Percentiles rank a stretch among this genome's conserved stretches.
Evolutionary conservation across 92 coral and sea anemone species (phyloP).

Genomic region (Porites cylindrica): DNA sequence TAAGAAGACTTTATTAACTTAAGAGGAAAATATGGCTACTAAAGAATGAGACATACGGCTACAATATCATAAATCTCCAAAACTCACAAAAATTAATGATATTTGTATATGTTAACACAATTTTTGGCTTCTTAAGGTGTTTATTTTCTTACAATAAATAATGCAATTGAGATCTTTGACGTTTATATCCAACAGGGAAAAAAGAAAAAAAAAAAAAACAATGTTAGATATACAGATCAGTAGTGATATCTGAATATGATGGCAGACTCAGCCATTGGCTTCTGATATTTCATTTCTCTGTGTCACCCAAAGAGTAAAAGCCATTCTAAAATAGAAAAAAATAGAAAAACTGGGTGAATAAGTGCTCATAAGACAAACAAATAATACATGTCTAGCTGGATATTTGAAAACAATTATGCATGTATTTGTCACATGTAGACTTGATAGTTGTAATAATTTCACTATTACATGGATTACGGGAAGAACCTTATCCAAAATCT

Average conservation of each 20-base stretch:
- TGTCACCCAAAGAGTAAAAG: slow-evolving; percentile 41
- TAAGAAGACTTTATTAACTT: not conserved
- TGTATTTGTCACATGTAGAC: too few species aligned
- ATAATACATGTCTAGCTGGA: not conserved
- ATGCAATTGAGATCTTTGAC: not conserved
- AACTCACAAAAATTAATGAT: not conserved
- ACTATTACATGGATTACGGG: too few species aligned
- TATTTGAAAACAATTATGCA: too few species aligned
- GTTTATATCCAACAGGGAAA: not conserved
- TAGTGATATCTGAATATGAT: not conserved
- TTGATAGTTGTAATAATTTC: too few species aligned
- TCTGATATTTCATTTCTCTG: slow-evolving; percentile 51
- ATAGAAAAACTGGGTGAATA: not conserved
- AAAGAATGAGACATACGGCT: not conserved
- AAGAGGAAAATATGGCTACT: not conserved
- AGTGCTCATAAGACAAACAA: not conserved
- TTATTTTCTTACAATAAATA: slow-evolving; percentile 19
- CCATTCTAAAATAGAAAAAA: slow-evolving; percentile 23
- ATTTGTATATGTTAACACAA: not conserved
- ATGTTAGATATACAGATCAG: not conserved
- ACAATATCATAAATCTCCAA: not conserved
- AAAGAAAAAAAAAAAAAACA: not conserved
- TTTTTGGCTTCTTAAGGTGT: too few species aligned
- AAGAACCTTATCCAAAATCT: too few species aligned
- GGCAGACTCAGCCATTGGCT: slow-evolving; percentile 11